Conservation (phyloP, 2,888 invertebrate genomes). For the Adineta ricciae region DNA sequence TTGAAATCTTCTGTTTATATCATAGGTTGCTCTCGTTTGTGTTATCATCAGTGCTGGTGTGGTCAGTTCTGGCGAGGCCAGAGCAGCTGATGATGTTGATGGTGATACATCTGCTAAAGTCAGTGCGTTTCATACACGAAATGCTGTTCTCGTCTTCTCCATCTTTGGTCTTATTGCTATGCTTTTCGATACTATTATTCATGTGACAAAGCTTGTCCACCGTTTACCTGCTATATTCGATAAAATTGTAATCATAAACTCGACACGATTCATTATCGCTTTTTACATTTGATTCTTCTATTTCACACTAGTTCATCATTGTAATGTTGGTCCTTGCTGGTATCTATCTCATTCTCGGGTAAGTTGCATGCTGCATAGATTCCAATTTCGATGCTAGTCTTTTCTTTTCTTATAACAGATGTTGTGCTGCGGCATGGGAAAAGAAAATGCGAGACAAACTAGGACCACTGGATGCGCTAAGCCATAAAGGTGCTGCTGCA, state of each 20-base stretch:
- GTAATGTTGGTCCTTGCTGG: not conserved
- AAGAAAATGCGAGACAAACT: not conserved
- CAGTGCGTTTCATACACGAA: not conserved
- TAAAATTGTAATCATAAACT: not conserved
- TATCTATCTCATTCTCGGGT: not conserved
- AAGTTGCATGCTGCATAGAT: not conserved
- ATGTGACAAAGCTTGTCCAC: not conserved
- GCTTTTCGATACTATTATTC: not conserved
- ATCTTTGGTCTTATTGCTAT: not conserved
- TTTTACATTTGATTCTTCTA: too few relatives aligned
- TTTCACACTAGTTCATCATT: not conserved
- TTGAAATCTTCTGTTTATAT: not conserved
- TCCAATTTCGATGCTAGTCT: not conserved
- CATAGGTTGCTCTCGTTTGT: not conserved
- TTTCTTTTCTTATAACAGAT: not conserved
- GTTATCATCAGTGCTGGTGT: not conserved
- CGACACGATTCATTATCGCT: not conserved
- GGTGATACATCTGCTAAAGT: not conserved
- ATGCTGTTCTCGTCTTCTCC: not conserved
- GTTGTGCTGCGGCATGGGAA: constrained; percentile 16
- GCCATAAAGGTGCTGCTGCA: not conserved
- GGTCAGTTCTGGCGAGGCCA: too few relatives aligned
- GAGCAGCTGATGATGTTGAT: not conserved
- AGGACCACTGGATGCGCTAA: accelerated
- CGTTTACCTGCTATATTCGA: not conserved